A percentile compares a stretch with the other conserved stretches of the same genome.
Evolutionary conservation across 2,888 invertebrate species (phyloP).

Genomic region (Lobophora halterata): DNA sequence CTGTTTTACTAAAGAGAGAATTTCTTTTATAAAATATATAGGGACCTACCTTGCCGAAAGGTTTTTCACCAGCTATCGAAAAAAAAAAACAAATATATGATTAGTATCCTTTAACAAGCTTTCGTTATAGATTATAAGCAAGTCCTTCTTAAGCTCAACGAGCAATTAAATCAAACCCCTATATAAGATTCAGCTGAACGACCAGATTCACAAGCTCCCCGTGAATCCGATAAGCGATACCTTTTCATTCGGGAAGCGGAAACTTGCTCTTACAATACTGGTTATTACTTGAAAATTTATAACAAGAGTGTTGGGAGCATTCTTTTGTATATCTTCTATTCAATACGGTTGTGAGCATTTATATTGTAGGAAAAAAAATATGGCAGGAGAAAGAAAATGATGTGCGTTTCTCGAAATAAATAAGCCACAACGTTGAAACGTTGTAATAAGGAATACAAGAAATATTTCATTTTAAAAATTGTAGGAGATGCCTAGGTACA

Average conservation of each 20-base stretch:
- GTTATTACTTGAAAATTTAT: constrained; percentile 29
- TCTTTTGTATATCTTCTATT: constrained; percentile 15
- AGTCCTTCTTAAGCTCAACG: not conserved
- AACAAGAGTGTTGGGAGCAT: constrained; percentile 32
- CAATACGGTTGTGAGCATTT: not conserved
- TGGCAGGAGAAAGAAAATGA: not conserved
- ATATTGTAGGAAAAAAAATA: not conserved
- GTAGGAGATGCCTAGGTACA: too few species aligned
- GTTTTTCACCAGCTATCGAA: too few species aligned
- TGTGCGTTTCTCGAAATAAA: too few species aligned
- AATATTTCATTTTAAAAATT: too few species aligned
- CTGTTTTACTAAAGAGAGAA: too few species aligned
- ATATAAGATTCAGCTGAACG: not conserved
- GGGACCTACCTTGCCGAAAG: too few species aligned
- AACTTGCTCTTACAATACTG: not conserved
- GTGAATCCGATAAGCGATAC: not conserved
- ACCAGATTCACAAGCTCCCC: not conserved
- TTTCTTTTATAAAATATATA: too few species aligned
- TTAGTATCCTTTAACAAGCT: too few species aligned
- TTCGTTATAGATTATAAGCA: too few species aligned
- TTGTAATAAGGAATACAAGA: too few species aligned
- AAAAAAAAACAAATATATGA: too few species aligned
- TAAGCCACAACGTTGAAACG: too few species aligned
- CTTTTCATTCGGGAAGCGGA: not conserved
- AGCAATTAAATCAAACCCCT: not conserved